A percentile compares a stretch with the other conserved stretches of the same genome.
phyloP scores from a whole-genome alignment of 64 coral and sea anemone species.

The Catalaphyllia jardinei region DNA sequence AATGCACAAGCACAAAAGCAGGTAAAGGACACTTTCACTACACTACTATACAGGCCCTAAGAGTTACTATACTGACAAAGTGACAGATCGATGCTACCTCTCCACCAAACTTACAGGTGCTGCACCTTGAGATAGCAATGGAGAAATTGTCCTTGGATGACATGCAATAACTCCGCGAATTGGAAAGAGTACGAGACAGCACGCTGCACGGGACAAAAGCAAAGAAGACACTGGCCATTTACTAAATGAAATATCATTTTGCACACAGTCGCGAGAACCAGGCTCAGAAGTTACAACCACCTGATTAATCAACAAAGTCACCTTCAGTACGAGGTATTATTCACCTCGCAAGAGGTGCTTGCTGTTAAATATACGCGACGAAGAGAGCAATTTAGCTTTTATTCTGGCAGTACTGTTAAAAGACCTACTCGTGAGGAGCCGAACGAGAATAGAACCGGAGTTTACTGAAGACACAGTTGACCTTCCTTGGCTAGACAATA shows the following conservation, averaged over 20 bases:
- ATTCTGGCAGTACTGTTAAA: conserved; percentile 31
- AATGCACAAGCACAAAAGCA: no score
- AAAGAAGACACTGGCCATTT: conserved; percentile 55
- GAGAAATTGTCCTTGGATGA: conserved; percentile 62
- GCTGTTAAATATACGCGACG: conserved; percentile 46
- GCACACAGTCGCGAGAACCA: conserved; percentile 44
- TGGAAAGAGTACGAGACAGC: conserved; percentile 41
- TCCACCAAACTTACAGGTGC: conserved; percentile 24
- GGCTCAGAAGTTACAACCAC: conserved; percentile 46
- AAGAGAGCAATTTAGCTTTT: conserved; percentile 41
- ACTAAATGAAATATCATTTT: conserved; percentile 17
- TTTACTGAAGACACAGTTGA: conserved; percentile 61
- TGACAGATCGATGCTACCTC: not conserved
- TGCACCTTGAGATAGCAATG: conserved; percentile 44
- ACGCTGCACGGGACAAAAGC: conserved; percentile 39
- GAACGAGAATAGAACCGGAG: conserved; percentile 41
- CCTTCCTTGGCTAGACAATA: conserved; percentile 64
- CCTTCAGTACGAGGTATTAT: conserved; percentile 22
- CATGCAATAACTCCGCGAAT: conserved; percentile 44
- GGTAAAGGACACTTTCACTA: conserved; percentile 30
- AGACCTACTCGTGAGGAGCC: conserved; percentile 46
- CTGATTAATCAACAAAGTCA: not conserved
- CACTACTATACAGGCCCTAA: conserved; percentile 59
- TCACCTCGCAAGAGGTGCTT: conserved; percentile 32
- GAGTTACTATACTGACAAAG: conserved; percentile 41